Base-by-base conservation (phyloP, 1,140 invertebrate genomes). In the Agrypnia vestita region DNA sequence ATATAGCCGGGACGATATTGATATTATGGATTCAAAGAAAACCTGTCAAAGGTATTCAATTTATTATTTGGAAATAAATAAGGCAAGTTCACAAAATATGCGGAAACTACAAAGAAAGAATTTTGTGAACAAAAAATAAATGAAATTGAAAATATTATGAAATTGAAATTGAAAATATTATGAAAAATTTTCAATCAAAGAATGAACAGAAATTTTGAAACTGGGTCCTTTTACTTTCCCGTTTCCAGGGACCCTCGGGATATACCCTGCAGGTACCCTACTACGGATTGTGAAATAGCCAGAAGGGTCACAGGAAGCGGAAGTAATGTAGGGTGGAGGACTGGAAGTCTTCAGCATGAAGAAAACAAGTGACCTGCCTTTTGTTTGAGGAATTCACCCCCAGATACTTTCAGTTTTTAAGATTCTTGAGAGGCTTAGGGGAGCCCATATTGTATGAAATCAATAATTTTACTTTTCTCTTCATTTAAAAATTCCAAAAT, bases 301-400 rank as follows among this genome's bases (percentile, higher is more conserved):
- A 64, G 61, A 64, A 64, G 61, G 61, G 61, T 64, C 61, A 64
- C 61, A 64, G 61, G 25, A 64, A 64, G 61, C 61, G 61, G 61
- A 64, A 64, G 61, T 64, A 64, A 64, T 64, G 61, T 43, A 51
- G 61, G 61, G 61, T 25, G 35, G 61, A 64, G 35, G 61, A 35
- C 25, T 64, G 61, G 35, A 64, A 64, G 61, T 13, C 61, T 64
- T 64, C 19, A 64, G 61, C 19, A 64, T 64, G 61, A 64, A 64
- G 35, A 64, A 64, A 64, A 64, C 61, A 64, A 64, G 61, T 64
- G 25, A 44, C 61, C 61, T 19, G 61, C 35, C 61, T 64, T 64
- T 43, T 64, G 25, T 64, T 64, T 64, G 61, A 64, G 25, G 59
- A 62, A 13, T 62, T 59, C 25, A 21, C 13, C 25, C 19, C 59